Evolutionary conservation across 53 echinoderm and acorn worm species (phyloP).

Genomic region (Luidia sarsii): DNA sequence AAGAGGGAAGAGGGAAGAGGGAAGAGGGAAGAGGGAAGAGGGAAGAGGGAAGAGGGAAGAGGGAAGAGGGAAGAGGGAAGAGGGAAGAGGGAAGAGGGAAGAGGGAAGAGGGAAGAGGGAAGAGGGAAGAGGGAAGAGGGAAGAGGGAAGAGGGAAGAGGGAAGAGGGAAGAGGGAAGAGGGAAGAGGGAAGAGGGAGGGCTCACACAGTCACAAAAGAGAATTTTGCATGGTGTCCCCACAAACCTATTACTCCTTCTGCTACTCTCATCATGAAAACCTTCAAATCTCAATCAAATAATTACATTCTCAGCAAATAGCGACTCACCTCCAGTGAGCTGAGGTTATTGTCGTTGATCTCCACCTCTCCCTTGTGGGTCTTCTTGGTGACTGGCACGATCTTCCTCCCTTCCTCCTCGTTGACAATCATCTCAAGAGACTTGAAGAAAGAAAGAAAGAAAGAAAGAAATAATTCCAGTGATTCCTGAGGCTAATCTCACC

Average conservation of each 20-base stretch:
- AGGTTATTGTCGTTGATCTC: slow-evolving; percentile 83
- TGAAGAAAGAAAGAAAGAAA: background rate
- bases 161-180: too few species aligned
- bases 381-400: slow-evolving; percentile 70
- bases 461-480: background rate
- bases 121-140: background rate
- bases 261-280: too few species aligned
- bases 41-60: too few species aligned
- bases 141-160: slow-evolving; percentile 4
- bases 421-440: slow-evolving; percentile 83
- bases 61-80: background rate
- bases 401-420: slow-evolving; percentile 78
- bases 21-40: too few species aligned
- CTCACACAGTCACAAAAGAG: too few species aligned
- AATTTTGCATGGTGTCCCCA: too few species aligned
- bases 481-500: background rate
- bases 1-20: too few species aligned
- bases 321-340: slow-evolving; percentile 73
- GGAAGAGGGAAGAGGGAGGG: too few species aligned
- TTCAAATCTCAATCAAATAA: too few species aligned
- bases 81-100: background rate
- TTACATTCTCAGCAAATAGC: too few species aligned
- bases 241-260: too few species aligned
- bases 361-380: slow-evolving; percentile 98
- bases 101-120: background rate